A percentile compares a stretch with the other conserved stretches of the same genome.
These are phyloP conservation scores for Meloidogyne floridensis DNA, from an alignment of 1,140 invertebrate species.

Conservation along the genomic window DNA sequence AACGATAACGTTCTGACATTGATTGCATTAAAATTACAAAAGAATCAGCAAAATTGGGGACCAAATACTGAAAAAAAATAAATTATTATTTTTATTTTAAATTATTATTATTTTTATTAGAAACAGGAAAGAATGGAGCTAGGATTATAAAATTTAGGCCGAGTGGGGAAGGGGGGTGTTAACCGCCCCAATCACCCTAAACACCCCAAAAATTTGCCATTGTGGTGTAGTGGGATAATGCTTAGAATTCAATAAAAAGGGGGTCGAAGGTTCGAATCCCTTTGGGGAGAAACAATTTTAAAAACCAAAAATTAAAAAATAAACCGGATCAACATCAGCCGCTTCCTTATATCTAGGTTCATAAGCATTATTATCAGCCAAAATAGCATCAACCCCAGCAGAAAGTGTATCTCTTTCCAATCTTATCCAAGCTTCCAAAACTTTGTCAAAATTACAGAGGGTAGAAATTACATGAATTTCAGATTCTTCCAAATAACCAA, in stretches of 20 bases:
- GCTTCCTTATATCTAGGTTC: conserved; percentile 42
- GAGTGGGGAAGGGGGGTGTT: no score
- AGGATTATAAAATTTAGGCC: no score
- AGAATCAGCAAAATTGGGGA: conserved; percentile 53
- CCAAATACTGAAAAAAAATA: conserved; percentile 35
- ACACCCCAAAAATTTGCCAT: no score
- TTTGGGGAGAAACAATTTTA: neutral
- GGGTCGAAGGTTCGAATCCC: no score
- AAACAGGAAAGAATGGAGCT: no score
- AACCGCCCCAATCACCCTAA: no score
- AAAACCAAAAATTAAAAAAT: neutral
- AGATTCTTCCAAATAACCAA: conserved; percentile 28
- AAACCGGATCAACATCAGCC: conserved; percentile 38
- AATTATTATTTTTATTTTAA: no score
- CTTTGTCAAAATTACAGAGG: conserved; percentile 36
- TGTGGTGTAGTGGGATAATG: no score
- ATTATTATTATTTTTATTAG: no score
- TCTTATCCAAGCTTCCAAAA: conserved; percentile 51
- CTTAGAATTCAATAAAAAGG: no score
- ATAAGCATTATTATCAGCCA: conserved; percentile 41
- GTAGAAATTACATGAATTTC: conserved; percentile 39
- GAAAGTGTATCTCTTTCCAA: conserved; percentile 48
- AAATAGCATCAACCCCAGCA: conserved; percentile 44
- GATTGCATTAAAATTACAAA: conserved; percentile 53
- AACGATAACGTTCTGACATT: conserved; percentile 47